Percentiles rank a stretch among this genome's conserved stretches.
phyloP scores from a whole-genome alignment of 2,797 vertebrate genomes.

The Kryptopterus vitreolus region DNA sequence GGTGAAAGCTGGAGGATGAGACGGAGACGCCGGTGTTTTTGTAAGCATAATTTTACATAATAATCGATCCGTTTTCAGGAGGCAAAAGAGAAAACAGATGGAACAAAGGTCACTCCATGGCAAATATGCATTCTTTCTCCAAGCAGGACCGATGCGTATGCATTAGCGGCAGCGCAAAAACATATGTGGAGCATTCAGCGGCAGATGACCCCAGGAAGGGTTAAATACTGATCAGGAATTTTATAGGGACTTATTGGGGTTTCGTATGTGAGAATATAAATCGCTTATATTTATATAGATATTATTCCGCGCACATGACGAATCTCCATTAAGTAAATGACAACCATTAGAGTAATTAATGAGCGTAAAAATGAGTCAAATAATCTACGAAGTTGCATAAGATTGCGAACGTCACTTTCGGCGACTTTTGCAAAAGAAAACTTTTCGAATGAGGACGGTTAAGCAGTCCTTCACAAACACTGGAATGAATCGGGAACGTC shows the following conservation, averaged over 20 bases:
- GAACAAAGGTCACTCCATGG: slow-evolving; percentile 77
- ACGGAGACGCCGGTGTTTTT: slow-evolving; percentile 76
- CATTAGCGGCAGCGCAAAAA: slow-evolving; percentile 72
- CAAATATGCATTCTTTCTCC: slow-evolving; percentile 72
- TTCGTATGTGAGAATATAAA: neutral
- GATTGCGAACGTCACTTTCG: neutral
- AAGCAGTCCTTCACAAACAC: neutral
- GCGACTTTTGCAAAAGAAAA: too few species aligned
- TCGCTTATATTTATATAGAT: neutral
- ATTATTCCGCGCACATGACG: neutral
- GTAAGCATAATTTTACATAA: slow-evolving; percentile 86
- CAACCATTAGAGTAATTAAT: neutral
- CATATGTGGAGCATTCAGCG: slow-evolving; percentile 66
- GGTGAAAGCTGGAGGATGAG: slow-evolving; percentile 76
- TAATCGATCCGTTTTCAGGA: slow-evolving; percentile 66
- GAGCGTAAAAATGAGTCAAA: neutral
- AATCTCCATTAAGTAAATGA: neutral
- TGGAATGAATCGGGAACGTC: neutral
- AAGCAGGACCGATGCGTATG: slow-evolving; percentile 72
- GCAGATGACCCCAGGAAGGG: slow-evolving; percentile 32
- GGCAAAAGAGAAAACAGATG: slow-evolving; percentile 80
- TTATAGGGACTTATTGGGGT: slow-evolving; percentile 19
- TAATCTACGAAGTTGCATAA: neutral
- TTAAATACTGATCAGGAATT: slow-evolving; percentile 24
- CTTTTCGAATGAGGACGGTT: neutral